Percentiles rank a stretch among this genome's conserved stretches.
Conservation (phyloP, 2,888 invertebrate species). For the Drosophila putrida region DNA sequence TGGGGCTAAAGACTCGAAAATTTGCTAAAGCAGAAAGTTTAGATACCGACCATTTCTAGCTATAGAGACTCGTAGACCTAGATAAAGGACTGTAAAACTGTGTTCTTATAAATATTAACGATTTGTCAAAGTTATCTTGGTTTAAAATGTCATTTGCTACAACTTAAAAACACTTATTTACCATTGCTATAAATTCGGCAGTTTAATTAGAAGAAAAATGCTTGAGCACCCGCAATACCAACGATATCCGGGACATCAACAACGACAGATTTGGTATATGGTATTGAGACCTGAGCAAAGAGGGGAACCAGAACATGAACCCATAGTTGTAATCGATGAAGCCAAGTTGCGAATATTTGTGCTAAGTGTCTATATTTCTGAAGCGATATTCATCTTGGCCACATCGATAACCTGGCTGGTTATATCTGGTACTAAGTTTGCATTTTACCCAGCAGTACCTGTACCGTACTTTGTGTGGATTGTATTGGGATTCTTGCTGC, state of each 20-base stretch:
- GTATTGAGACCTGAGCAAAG: not conserved
- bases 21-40: no score
- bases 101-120: no score
- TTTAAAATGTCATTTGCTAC: no score
- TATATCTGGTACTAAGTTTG: not conserved
- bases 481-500: slow-evolving; percentile 9
- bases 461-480: slow-evolving; percentile 40
- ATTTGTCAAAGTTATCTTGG: no score
- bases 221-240: slow-evolving; percentile 3
- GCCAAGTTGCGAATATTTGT: slow-evolving; percentile 15
- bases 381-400: slow-evolving; percentile 1
- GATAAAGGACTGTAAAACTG: no score
- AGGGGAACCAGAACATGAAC: not conserved
- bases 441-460: not conserved
- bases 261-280: not conserved
- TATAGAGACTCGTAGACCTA: no score
- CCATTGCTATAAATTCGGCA: slow-evolving; percentile 18
- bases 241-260: slow-evolving; percentile 2
- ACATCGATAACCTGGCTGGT: slow-evolving; percentile 25
- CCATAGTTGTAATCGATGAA: slow-evolving; percentile 4
- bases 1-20: no score
- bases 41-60: no score
- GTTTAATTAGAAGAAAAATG: slow-evolving; percentile 21
- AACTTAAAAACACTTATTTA: no score
- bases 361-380: slow-evolving; percentile 17